Evolutionary conservation across 2,113 vertebrate species (phyloP), one percentile per base, ranked within the genome.

Genomic region (Lycocorax pyrrhopterus): DNA sequence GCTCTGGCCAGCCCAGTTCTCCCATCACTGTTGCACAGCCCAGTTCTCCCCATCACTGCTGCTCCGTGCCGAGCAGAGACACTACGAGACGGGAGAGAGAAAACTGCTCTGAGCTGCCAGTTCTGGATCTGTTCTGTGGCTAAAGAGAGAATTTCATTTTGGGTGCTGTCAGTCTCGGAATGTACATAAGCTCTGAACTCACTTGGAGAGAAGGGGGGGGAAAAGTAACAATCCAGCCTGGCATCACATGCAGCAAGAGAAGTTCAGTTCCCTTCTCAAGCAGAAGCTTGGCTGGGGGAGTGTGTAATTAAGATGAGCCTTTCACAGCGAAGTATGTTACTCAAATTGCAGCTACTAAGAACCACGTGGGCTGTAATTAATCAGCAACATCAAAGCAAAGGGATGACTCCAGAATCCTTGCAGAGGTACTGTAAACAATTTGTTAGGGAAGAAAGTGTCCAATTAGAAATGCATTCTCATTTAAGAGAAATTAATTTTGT

Each of bases 91-190:
- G 67, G 72, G 81, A 74, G 15, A 63, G 83, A 37, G 83, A 47
- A 63, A 75, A 27, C 75, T 94, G 90, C 51, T 67, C 80, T 27
- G 64, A 95, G 56, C 94, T 92, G 94, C 91, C 94, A 94, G 84
- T 16, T 94, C 74, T 71, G 86, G 76, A 41, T 81, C 93, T 93
- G 86, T 75, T 92, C 89, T 69, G 73, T 59, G 73, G 66, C 86
- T 95, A 84, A 92, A 91, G 95, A 94, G 73, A 91, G 91, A 94
- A 87, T 92, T 94, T 94, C 77, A 84, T 95, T 87, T 89, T 89
- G 91, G 91, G 93, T 79, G 89, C 94, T 95, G 94, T 90, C 94
- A 94, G 84, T 75, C 95, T 95, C 32, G 0, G 73, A 92, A 56
- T 1, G 7, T 82, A 64, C 62, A 26, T 47, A 59, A 96, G 89